These are phyloP conservation scores for Gastracanthus pulcherrimus DNA, from an alignment of 2,888 invertebrate species.

Conservation along the genomic window DNA sequence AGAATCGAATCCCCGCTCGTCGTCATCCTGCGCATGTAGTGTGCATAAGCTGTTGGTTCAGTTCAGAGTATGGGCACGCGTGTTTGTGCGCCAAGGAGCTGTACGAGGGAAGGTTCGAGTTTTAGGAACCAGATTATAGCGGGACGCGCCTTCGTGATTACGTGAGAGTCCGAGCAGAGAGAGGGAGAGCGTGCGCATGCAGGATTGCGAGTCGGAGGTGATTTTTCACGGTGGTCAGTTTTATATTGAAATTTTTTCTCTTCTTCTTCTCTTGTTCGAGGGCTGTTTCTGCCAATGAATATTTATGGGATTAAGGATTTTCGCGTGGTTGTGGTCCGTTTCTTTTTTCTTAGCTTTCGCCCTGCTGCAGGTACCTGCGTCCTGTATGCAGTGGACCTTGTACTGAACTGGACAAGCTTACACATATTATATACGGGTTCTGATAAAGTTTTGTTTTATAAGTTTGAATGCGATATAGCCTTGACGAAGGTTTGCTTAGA, in stretches of 20 bases:
- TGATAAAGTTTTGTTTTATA: background rate
- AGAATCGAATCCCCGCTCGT: background rate
- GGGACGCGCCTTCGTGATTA: too few relatives aligned
- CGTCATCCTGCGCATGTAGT: too few relatives aligned
- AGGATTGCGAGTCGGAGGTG: too few relatives aligned
- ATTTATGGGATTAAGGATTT: conserved; percentile 53
- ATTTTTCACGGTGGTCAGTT: conserved; percentile 50
- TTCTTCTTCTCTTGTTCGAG: background rate
- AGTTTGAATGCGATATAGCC: background rate
- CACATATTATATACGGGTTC: background rate
- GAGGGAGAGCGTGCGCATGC: too few relatives aligned
- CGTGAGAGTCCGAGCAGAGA: too few relatives aligned
- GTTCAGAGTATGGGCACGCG: background rate
- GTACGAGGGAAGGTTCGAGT: conserved; percentile 30
- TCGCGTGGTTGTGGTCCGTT: background rate
- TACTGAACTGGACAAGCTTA: background rate
- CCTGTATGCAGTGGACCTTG: background rate
- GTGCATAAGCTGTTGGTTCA: background rate
- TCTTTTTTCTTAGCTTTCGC: too few relatives aligned
- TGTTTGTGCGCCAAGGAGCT: background rate
- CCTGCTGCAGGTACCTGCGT: background rate
- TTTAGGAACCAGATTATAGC: conserved; percentile 33
- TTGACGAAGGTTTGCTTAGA: background rate
- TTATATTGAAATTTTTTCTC: conserved; percentile 16
- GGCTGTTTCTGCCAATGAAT: conserved; percentile 32